phyloP scores from a whole-genome alignment of 2,888 invertebrate genomes.

The Abrostola triplasia region DNA sequence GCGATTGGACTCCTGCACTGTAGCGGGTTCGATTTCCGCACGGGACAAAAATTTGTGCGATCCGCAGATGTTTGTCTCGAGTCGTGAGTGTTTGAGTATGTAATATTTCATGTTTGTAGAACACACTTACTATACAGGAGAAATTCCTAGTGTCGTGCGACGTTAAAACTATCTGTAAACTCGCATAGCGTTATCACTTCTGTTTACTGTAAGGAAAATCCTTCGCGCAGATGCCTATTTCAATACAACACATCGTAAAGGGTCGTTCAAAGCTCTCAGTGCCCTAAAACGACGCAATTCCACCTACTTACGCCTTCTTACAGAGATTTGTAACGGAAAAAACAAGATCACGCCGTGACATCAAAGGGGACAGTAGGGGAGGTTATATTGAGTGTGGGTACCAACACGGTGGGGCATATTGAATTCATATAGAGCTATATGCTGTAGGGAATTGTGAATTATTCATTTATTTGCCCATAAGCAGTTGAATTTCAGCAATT shows the following conservation, averaged over 20 bases:
- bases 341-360: constrained; percentile 48
- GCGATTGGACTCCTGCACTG: background rate
- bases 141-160: too few species aligned
- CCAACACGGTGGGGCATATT: background rate
- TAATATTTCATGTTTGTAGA: too few species aligned
- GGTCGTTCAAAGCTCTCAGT: constrained; percentile 7
- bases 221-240: background rate
- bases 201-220: constrained; percentile 5
- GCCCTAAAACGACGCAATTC: constrained; percentile 41
- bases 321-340: constrained; percentile 53
- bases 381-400: background rate
- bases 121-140: too few species aligned
- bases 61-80: background rate
- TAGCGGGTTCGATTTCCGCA: background rate
- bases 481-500: too few species aligned
- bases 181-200: too few species aligned
- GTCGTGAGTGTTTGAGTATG: background rate
- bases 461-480: too few species aligned
- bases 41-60: too few species aligned
- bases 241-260: constrained; percentile 17
- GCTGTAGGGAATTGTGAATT: background rate
- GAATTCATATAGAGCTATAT: background rate
- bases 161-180: too few species aligned
- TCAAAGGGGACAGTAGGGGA: constrained; percentile 42
- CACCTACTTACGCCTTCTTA: constrained; percentile 33